A percentile compares a stretch with the other conserved stretches of the same genome.
Evolutionary conservation across 2,888 invertebrate species (phyloP).

Genomic region (Liposcelis brunnea): DNA sequence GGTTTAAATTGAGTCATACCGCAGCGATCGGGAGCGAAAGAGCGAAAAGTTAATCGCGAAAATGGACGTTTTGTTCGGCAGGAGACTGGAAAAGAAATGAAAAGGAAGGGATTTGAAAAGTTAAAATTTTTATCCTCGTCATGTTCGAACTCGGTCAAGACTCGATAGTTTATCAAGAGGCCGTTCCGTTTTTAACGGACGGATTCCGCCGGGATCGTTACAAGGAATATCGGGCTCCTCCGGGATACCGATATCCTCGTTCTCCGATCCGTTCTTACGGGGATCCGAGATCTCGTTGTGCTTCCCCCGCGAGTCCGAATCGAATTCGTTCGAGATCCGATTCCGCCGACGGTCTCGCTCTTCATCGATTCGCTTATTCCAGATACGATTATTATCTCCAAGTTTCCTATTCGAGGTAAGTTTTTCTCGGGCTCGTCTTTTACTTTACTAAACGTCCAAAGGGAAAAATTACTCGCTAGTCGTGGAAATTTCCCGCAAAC

Average conservation of each 20-base stretch:
- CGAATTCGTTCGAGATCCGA: not conserved
- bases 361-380: constrained; percentile 2
- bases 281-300: too few species aligned
- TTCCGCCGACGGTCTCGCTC: not conserved
- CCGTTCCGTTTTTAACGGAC: constrained; percentile 3
- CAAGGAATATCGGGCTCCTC: too few species aligned
- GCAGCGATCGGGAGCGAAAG: too few species aligned
- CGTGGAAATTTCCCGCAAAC: too few species aligned
- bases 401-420: constrained; percentile 8
- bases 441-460: too few species aligned
- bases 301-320: not conserved
- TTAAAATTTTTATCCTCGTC: too few species aligned
- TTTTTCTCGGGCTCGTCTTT: not conserved
- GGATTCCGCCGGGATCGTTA: not conserved
- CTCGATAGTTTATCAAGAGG: constrained; percentile 11
- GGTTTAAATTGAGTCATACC: too few species aligned
- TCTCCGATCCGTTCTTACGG: too few species aligned
- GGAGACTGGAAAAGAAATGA: not conserved
- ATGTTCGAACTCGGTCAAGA: constrained; percentile 10
- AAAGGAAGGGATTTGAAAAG: not conserved
- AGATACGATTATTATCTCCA: constrained; percentile 4
- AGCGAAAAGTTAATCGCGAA: too few species aligned
- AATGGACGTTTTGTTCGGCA: too few species aligned
- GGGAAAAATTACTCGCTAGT: too few species aligned
- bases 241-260: too few species aligned